Conservation (phyloP, 2,888 invertebrate genomes). For the Actias luna region DNA sequence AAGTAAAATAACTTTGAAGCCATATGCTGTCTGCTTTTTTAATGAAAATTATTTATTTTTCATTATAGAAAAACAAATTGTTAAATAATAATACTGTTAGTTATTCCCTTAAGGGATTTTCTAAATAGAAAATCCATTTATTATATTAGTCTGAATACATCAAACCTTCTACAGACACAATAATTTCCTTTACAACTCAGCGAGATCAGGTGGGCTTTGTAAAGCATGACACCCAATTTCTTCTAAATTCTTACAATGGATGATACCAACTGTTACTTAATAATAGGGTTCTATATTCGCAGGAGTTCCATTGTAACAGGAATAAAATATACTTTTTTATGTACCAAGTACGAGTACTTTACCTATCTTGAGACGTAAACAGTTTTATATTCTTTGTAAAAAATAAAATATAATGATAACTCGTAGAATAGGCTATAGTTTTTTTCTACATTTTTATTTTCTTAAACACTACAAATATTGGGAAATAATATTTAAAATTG, state of each 20-base stretch:
- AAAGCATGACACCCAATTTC: not conserved
- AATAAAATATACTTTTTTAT: slow-evolving; percentile 4
- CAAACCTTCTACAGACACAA: not conserved
- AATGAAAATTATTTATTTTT: too few species aligned
- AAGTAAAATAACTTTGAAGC: not conserved
- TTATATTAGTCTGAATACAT: not conserved
- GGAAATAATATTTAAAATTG: too few species aligned
- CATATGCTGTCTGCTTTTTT: too few species aligned
- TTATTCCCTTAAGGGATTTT: not conserved
- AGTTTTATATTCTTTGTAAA: slow-evolving; percentile 2
- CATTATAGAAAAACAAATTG: too few species aligned
- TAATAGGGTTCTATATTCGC: slow-evolving; percentile 2
- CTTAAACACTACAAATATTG: not conserved
- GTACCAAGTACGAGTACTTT: slow-evolving; percentile 1
- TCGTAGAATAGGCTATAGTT: too few species aligned
- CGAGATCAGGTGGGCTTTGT: not conserved
- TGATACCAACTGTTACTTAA: slow-evolving; percentile 6
- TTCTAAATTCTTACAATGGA: not conserved
- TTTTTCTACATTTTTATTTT: not conserved
- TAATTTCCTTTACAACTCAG: slow-evolving; percentile 4
- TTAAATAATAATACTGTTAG: not conserved
- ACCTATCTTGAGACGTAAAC: not conserved
- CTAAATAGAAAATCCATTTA: not conserved
- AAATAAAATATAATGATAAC: not conserved
- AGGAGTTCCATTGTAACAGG: slow-evolving; percentile 1